Evolutionary conservation across 1,140 invertebrate species (phyloP).

Genomic region (Drosophila arizonae): DNA sequence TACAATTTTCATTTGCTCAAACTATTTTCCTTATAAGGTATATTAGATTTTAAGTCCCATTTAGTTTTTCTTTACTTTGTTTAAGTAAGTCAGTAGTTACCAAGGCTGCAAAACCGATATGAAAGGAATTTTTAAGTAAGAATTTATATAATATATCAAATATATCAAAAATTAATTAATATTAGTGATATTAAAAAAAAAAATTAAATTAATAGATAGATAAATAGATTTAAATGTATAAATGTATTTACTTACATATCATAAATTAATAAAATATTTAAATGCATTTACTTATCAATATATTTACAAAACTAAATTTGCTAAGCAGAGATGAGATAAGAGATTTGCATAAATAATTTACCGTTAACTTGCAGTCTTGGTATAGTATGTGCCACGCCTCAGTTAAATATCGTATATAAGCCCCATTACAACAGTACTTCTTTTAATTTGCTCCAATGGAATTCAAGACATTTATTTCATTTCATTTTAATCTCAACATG

Average conservation of each 20-base stretch:
- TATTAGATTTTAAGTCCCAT: neutral
- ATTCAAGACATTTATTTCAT: slow-evolving; percentile 63
- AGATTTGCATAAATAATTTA: too few relatives aligned
- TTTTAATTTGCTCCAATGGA: slow-evolving; percentile 51
- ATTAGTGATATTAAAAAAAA: too few relatives aligned
- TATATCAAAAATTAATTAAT: too few relatives aligned
- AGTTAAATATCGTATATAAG: neutral
- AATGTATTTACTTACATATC: neutral
- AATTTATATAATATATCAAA: too few relatives aligned
- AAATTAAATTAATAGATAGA: too few relatives aligned
- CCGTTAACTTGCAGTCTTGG: neutral
- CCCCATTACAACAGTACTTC: neutral
- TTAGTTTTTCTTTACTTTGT: neutral
- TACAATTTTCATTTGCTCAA: neutral
- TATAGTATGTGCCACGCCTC: neutral
- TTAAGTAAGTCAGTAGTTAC: too few relatives aligned
- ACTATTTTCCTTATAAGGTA: neutral
- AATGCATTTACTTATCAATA: too few relatives aligned
- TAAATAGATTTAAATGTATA: too few relatives aligned
- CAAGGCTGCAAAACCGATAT: neutral
- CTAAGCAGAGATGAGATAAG: too few relatives aligned
- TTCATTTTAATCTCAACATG: slow-evolving; percentile 60
- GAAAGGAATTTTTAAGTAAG: too few relatives aligned
- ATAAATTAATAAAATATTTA: neutral
- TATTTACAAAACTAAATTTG: too few relatives aligned